phyloP scores from a whole-genome alignment of 2,797 vertebrate genomes.

The Coluber constrictor region DNA sequence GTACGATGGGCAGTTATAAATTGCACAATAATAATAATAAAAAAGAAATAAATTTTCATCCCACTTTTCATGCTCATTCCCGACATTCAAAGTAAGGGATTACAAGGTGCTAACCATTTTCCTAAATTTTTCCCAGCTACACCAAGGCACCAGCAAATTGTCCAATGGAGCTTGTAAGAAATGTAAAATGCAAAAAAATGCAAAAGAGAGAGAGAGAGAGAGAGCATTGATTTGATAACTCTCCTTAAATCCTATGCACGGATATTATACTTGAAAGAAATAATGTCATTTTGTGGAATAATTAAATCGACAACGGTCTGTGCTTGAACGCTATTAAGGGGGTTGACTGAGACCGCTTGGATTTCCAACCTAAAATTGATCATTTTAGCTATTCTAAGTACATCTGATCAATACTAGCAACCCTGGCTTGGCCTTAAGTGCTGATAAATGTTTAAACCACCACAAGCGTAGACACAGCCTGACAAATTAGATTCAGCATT shows the following conservation, averaged over 20 bases:
- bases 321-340: conserved; percentile 51
- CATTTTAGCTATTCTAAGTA: conserved; percentile 46
- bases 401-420: conserved; percentile 44
- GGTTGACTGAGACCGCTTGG: conserved; percentile 42
- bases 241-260: not conserved
- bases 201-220: not conserved
- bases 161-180: not conserved
- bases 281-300: conserved; percentile 23
- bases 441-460: conserved; percentile 51
- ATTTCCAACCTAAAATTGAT: conserved; percentile 58
- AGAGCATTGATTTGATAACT: conserved; percentile 24
- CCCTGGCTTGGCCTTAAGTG: conserved; percentile 48
- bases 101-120: not conserved
- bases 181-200: not conserved
- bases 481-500: conserved; percentile 56
- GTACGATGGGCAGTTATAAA: not conserved
- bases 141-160: not conserved
- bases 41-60: not conserved
- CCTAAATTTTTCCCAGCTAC: not conserved
- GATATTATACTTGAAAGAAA: conserved; percentile 13
- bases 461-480: conserved; percentile 41
- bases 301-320: conserved; percentile 28
- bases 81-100: not conserved
- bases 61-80: not conserved
- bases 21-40: not conserved